Percentiles rank a stretch among this genome's conserved stretches.
These are phyloP conservation scores for Dexiosoma caninum DNA, from an alignment of 2,888 invertebrate genomes.

Conservation along the genomic window DNA sequence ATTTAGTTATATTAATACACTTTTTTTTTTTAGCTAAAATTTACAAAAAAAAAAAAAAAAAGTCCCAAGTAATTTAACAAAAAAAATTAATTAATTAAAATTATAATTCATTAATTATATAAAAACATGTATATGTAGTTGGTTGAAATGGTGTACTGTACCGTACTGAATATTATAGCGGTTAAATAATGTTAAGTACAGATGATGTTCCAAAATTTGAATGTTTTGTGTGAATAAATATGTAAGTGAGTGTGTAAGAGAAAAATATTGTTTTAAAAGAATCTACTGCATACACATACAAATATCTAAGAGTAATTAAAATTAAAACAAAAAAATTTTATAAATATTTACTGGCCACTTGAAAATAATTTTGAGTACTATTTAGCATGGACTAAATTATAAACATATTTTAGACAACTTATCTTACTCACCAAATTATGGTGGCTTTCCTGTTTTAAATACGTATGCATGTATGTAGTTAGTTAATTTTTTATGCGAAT, in stretches of 20 bases:
- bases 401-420: not conserved
- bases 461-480: no score
- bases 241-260: not conserved
- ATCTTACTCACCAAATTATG: conserved; percentile 19
- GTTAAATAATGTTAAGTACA: conserved; percentile 45
- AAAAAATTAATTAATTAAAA: no score
- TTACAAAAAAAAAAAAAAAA: conserved; percentile 13
- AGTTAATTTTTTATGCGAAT: not conserved
- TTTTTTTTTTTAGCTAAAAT: conserved; percentile 24
- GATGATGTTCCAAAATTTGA: conserved; percentile 22
- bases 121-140: not conserved
- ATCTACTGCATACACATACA: conserved; percentile 63
- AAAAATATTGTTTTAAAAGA: conserved; percentile 33
- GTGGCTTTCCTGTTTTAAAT: not conserved
- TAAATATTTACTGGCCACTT: conserved; percentile 38
- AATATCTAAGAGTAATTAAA: conserved; percentile 27
- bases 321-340: no score
- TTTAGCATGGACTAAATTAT: not conserved
- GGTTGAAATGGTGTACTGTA: conserved; percentile 11
- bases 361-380: conserved; percentile 24
- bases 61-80: conserved; percentile 3
- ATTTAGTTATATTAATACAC: conserved; percentile 54
- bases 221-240: not conserved
- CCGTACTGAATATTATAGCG: conserved; percentile 1
- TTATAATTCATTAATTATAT: conserved; percentile 29